Conservation (phyloP, 1,140 invertebrate species). For the Leptestheria dahalacensis region DNA sequence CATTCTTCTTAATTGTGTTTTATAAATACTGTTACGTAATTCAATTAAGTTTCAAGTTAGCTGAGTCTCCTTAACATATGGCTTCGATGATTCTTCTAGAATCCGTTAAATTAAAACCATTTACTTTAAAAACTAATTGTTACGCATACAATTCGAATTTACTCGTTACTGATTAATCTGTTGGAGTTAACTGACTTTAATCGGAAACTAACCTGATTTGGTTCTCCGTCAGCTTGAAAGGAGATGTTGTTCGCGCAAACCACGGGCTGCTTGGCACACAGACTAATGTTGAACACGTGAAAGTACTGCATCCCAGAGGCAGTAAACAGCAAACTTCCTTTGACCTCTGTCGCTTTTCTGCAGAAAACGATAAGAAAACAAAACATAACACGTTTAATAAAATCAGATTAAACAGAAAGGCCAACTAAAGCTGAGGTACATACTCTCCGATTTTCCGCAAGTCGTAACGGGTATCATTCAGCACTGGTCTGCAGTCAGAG, state of each 20-base stretch:
- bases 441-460: conserved; percentile 32
- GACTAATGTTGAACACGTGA: conserved; percentile 41
- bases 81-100: neutral
- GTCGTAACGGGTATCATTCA: conserved; percentile 31
- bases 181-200: too few relatives aligned
- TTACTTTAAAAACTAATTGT: neutral
- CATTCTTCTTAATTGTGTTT: too few relatives aligned
- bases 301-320: conserved; percentile 40
- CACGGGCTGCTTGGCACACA: conserved; percentile 33
- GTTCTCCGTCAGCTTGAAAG: neutral
- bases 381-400: conserved; percentile 3
- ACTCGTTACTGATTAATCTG: neutral
- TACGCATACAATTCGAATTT: neutral
- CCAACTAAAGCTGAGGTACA: conserved; percentile 19
- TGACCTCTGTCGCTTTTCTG: conserved; percentile 28
- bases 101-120: neutral
- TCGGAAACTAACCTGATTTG: conserved; percentile 7
- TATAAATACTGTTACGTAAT: too few relatives aligned
- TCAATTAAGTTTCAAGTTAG: too few relatives aligned
- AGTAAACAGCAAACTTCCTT: conserved; percentile 35
- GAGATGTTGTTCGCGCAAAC: conserved; percentile 34
- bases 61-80: neutral
- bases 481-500: conserved; percentile 27
- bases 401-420: neutral
- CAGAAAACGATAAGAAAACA: too few relatives aligned